phyloP scores from a whole-genome alignment of 2,888 invertebrate genomes.

The Ectropis crepuscularia region DNA sequence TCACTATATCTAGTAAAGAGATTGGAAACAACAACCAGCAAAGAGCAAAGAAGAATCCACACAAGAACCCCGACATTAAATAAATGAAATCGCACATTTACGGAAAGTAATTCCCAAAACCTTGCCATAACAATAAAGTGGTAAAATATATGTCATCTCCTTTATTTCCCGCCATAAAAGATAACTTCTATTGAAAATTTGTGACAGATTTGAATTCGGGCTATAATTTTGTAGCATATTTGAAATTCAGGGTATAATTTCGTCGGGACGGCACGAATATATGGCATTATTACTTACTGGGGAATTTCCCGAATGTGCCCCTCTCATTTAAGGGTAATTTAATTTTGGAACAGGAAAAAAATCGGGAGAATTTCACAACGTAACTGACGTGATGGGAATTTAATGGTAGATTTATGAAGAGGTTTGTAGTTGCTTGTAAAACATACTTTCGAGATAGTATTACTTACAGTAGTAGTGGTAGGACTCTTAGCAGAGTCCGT shows the following conservation, averaged over 20 bases:
- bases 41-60: neutral
- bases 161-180: constrained; percentile 46
- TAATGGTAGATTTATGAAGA: neutral
- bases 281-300: constrained; percentile 24
- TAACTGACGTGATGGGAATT: constrained; percentile 4
- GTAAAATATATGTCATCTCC: constrained; percentile 45
- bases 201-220: constrained; percentile 43
- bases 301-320: constrained; percentile 16
- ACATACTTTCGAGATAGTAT: too few species aligned
- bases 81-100: constrained; percentile 26
- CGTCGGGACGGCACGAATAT: constrained; percentile 18
- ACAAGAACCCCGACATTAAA: constrained; percentile 21
- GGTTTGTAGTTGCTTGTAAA: too few species aligned
- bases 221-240: constrained; percentile 42
- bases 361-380: neutral
- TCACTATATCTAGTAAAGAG: neutral
- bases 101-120: constrained; percentile 35
- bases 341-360: constrained; percentile 16
- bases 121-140: constrained; percentile 40
- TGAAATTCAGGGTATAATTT: constrained; percentile 39
- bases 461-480: too few species aligned
- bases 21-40: neutral
- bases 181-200: constrained; percentile 45
- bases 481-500: too few species aligned
- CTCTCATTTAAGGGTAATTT: constrained; percentile 22